These are phyloP conservation scores for Ibycter americanus DNA, from an alignment of 2,797 vertebrate species.

Conservation along the genomic window DNA sequence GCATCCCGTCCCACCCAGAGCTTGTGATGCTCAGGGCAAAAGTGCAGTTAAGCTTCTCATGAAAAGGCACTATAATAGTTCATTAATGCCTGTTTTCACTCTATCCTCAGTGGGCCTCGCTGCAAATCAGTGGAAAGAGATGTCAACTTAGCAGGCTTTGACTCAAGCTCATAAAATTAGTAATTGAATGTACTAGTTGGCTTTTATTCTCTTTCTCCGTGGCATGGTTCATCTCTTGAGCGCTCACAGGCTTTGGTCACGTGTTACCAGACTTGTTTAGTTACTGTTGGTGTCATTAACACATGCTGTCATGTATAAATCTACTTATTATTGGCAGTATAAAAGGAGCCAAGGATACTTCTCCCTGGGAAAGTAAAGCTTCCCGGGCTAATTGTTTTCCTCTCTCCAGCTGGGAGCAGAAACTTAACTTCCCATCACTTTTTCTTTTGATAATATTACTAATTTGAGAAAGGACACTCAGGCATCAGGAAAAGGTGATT, in stretches of 20 bases:
- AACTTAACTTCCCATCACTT: background rate
- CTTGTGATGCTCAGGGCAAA: fast-evolving
- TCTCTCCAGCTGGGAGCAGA: background rate
- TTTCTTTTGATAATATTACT: background rate
- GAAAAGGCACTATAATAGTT: background rate
- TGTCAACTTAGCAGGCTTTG: background rate
- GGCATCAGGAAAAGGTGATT: background rate
- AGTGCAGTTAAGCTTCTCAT: background rate
- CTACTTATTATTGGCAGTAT: too few relatives aligned
- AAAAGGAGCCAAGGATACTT: background rate
- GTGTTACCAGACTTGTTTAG: background rate
- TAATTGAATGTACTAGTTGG: too few relatives aligned
- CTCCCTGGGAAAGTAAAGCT: background rate
- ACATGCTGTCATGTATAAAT: background rate
- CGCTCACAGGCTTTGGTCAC: background rate
- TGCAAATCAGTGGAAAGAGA: background rate
- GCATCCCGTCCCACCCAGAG: fast-evolving
- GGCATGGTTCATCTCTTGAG: background rate
- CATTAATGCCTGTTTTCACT: background rate
- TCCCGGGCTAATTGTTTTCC: background rate
- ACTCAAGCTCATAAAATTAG: background rate
- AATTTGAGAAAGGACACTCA: background rate
- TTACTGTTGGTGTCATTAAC: background rate
- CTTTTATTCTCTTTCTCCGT: background rate
- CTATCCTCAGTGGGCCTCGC: background rate